A percentile compares a stretch with the other conserved stretches of the same genome.
These are phyloP conservation scores for Coptotermes formosanus DNA, from an alignment of 1,140 invertebrate genomes.

Conservation along the genomic window DNA sequence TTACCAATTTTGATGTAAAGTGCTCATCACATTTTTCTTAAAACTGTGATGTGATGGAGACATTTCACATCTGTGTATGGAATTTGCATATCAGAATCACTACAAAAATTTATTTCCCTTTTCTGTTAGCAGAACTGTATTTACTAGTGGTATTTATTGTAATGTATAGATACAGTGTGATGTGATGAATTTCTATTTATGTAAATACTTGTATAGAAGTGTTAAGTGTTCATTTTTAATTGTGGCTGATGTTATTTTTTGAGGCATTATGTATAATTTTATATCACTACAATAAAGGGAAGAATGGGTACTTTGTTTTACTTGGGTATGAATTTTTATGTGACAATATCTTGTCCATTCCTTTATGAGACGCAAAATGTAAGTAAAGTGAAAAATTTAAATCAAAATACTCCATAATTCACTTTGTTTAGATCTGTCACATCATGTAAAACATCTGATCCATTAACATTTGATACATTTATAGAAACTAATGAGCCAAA, in stretches of 20 bases:
- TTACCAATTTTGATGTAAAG: too few species aligned
- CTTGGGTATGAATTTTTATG: not conserved
- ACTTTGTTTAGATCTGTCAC: not conserved
- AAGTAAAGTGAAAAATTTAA: not conserved
- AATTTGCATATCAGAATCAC: too few species aligned
- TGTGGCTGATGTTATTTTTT: not conserved
- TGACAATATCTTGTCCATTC: not conserved
- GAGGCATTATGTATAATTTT: not conserved
- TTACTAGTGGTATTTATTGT: not conserved
- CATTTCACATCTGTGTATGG: too few species aligned
- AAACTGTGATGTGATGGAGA: too few species aligned
- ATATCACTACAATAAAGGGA: not conserved
- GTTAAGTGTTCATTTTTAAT: not conserved
- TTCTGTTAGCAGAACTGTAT: too few species aligned
- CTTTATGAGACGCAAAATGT: not conserved
- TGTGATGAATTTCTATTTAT: not conserved
- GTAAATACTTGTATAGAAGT: not conserved
- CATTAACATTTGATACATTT: too few species aligned
- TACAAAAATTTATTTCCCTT: too few species aligned
- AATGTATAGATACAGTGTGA: not conserved
- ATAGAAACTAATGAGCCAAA: too few species aligned
- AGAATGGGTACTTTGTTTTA: not conserved
- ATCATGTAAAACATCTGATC: too few species aligned
- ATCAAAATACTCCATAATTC: not conserved
- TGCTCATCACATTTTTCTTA: too few species aligned